These are phyloP conservation scores for Pachypanchax playfairii DNA, from an alignment of 2,113 vertebrate genomes.

Conservation along the genomic window DNA sequence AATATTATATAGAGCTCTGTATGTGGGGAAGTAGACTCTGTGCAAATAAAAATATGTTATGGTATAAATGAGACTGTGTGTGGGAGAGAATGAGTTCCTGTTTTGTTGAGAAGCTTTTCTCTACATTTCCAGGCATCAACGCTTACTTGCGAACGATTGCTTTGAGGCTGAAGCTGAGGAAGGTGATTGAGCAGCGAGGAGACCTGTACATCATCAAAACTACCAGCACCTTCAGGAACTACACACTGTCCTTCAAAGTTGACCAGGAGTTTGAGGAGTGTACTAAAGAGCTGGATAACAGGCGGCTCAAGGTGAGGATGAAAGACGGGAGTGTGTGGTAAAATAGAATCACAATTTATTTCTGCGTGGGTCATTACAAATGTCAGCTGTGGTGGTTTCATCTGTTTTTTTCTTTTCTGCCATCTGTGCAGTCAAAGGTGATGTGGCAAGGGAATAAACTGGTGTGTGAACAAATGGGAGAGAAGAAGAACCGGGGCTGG, in stretches of 20 bases:
- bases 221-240: conserved; percentile 82
- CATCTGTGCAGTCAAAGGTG: conserved; percentile 81
- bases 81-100: background rate
- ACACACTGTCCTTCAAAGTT: conserved; percentile 81
- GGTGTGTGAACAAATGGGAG: conserved; percentile 85
- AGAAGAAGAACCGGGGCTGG: conserved; percentile 91
- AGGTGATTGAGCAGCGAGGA: conserved; percentile 83
- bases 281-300: conserved; percentile 87
- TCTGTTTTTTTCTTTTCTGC: conserved; percentile 3
- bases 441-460: conserved; percentile 86
- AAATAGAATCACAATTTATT: background rate
- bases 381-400: background rate
- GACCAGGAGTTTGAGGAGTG: conserved; percentile 88
- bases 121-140: conserved; percentile 79
- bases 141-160: conserved; percentile 83
- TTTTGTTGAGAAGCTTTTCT: background rate
- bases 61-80: too few species aligned
- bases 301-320: conserved; percentile 83
- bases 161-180: conserved; percentile 82
- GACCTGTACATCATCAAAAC: conserved; percentile 84
- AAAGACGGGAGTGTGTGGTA: background rate
- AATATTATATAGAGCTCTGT: too few species aligned
- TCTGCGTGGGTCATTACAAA: background rate
- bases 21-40: too few species aligned
- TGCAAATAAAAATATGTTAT: too few species aligned